Evolutionary conservation across 1,140 invertebrate species (phyloP).

Genomic region (Apis cerana): DNA sequence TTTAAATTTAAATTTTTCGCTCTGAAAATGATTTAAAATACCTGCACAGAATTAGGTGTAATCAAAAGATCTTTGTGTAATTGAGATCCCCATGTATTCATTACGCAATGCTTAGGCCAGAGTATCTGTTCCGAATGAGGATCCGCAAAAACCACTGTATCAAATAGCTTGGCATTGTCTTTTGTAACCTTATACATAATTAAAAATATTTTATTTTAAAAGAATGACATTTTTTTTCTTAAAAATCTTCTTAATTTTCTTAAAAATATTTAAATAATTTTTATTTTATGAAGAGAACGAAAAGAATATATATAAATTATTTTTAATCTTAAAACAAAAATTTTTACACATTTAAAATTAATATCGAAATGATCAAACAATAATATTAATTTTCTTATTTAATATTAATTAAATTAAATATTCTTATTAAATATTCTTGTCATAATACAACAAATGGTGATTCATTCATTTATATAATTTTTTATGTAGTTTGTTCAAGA

Average conservation of each 20-base stretch:
- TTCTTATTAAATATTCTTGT: too few relatives aligned
- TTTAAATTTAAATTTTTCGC: background rate
- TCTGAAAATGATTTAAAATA: conserved; percentile 30
- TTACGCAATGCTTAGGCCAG: conserved; percentile 91
- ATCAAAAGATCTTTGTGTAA: conserved; percentile 87
- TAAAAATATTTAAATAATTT: too few relatives aligned
- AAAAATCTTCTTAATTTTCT: too few relatives aligned
- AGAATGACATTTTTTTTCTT: background rate
- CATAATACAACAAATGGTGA: too few relatives aligned
- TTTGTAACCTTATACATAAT: conserved; percentile 66
- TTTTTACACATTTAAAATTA: background rate
- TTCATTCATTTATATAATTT: too few relatives aligned
- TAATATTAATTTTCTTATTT: too few relatives aligned
- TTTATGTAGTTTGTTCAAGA: too few relatives aligned
- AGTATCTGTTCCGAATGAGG: conserved; percentile 84
- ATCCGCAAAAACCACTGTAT: conserved; percentile 87
- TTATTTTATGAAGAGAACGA: background rate
- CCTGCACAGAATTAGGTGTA: conserved; percentile 69
- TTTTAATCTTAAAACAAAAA: too few relatives aligned
- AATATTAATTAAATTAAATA: too few relatives aligned
- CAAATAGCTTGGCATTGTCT: conserved; percentile 84
- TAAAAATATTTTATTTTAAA: background rate
- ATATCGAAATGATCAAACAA: too few relatives aligned
- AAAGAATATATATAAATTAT: background rate
- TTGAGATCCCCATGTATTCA: conserved; percentile 88